Conservation (phyloP, 2,113 vertebrate species). For the Neomonachus schauinslandi region DNA sequence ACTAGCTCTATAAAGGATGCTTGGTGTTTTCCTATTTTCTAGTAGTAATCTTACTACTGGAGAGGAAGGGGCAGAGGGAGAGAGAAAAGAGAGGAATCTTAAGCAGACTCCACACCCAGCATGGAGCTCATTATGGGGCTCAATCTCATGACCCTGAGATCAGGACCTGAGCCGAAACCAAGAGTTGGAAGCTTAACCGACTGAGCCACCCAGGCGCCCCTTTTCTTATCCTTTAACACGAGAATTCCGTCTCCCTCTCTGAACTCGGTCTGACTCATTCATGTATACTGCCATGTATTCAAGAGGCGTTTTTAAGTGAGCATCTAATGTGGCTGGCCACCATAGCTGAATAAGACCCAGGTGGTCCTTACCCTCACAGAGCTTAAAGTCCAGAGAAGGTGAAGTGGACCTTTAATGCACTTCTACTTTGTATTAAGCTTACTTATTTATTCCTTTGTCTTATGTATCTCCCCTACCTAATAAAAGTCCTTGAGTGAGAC, state of each 20-base stretch:
- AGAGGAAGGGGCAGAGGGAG: not conserved
- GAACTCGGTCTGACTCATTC: not conserved
- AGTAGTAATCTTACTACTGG: not conserved
- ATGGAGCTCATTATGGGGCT: not conserved
- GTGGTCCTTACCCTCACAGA: not conserved
- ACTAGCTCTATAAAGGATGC: not conserved
- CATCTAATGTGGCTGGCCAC: not conserved
- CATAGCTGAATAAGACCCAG: not conserved
- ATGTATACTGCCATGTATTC: too few species aligned
- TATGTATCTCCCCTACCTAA: not conserved
- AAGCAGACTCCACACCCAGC: not conserved
- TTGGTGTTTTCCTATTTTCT: slow-evolving; percentile 20
- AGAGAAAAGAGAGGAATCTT: not conserved
- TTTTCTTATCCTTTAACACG: not conserved
- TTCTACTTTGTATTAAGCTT: not conserved
- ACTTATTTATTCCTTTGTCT: not conserved
- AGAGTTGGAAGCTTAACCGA: not conserved
- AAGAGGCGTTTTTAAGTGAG: not conserved
- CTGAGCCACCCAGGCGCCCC: not conserved
- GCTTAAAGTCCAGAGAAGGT: not conserved
- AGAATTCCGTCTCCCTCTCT: not conserved
- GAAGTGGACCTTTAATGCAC: not conserved
- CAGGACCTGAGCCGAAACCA: not conserved
- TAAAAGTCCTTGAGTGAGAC: not conserved
- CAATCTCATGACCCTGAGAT: not conserved